These are phyloP conservation scores for Gambusia yucatana DNA, from an alignment of 2,797 vertebrate species.

Conservation along the genomic window DNA sequence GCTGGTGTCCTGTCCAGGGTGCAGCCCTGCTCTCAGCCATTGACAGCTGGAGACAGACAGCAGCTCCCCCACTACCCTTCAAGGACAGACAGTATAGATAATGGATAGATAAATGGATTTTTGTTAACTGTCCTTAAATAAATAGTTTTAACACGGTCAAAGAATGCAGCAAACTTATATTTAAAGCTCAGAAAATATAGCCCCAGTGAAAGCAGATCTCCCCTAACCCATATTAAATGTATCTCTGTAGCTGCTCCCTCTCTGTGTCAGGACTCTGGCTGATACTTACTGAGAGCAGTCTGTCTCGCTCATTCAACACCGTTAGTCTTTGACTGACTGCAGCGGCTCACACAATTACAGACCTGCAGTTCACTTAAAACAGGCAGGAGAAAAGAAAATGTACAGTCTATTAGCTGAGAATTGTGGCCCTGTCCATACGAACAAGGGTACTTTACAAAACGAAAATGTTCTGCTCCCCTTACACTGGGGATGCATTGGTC, in stretches of 20 bases:
- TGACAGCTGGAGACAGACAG: neutral
- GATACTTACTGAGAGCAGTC: slow-evolving; percentile 12
- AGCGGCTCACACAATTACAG: slow-evolving; percentile 18
- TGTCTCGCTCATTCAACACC: slow-evolving; percentile 7
- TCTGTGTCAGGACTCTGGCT: slow-evolving; percentile 1
- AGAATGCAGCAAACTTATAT: neutral
- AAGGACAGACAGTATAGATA: neutral
- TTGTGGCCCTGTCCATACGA: neutral
- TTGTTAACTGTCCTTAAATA: neutral
- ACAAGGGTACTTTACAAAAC: neutral
- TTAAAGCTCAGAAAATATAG: neutral
- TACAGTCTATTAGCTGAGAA: neutral
- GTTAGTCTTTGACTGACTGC: slow-evolving; percentile 4
- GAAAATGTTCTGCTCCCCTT: neutral
- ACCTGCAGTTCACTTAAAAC: slow-evolving; percentile 2
- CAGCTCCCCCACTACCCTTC: neutral
- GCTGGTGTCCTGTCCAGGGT: neutral
- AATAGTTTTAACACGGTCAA: neutral
- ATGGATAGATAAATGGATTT: neutral
- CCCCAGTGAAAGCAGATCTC: neutral
- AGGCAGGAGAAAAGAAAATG: slow-evolving; percentile 11
- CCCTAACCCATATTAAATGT: neutral
- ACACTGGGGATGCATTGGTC: neutral
- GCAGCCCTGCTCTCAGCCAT: neutral
- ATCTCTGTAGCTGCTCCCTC: neutral